Evolutionary conservation across 92 coral and sea anemone genomes (phyloP).

Genomic region (Bergia sp.): DNA sequence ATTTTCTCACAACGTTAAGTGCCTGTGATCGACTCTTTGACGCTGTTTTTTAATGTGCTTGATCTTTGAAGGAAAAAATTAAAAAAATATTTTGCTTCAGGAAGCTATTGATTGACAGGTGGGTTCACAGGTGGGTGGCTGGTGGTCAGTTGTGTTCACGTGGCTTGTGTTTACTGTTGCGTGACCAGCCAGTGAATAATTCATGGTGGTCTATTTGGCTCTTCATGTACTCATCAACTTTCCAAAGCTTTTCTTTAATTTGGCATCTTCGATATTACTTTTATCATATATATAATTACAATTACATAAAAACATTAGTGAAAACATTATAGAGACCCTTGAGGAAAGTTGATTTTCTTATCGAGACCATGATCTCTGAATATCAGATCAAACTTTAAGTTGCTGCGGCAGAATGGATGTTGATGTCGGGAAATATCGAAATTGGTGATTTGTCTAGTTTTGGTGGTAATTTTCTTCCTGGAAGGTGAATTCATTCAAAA

Average conservation of each 20-base stretch:
- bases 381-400: neutral
- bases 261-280: slow-evolving; percentile 27
- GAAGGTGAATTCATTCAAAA: neutral
- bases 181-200: slow-evolving; percentile 20
- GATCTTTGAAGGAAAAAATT: neutral
- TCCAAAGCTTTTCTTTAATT: slow-evolving; percentile 22
- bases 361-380: neutral
- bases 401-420: neutral
- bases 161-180: slow-evolving; percentile 11
- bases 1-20: neutral
- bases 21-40: neutral
- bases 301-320: neutral
- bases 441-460: slow-evolving; percentile 5
- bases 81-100: slow-evolving; percentile 2
- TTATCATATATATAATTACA: neutral
- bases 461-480: neutral
- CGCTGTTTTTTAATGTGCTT: neutral
- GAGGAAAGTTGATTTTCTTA: neutral
- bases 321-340: neutral
- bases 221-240: slow-evolving; percentile 30
- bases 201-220: slow-evolving; percentile 12
- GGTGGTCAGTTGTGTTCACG: slow-evolving; percentile 36
- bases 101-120: slow-evolving; percentile 22
- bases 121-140: slow-evolving; percentile 16
- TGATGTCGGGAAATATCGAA: neutral